These are phyloP conservation scores for Carassius carassius DNA, from an alignment of 2,113 vertebrate genomes.

Conservation along the genomic window DNA sequence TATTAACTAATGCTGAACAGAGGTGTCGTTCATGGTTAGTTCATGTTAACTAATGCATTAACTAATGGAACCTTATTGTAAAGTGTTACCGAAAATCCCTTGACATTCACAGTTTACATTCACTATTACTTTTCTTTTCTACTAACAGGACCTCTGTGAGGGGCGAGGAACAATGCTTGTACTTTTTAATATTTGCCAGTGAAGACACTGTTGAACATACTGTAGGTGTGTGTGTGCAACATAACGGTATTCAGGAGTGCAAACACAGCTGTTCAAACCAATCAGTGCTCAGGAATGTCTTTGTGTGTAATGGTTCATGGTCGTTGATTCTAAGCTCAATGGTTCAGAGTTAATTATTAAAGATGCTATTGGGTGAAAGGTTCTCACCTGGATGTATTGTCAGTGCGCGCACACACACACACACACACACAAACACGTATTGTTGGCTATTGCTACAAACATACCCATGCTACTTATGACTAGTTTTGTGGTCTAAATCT, in stretches of 20 bases:
- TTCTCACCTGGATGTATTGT: not conserved
- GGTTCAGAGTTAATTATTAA: slow-evolving; percentile 64
- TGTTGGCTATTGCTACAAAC: too few species aligned
- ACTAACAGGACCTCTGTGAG: not conserved
- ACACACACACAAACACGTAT: too few species aligned
- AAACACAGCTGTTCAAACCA: slow-evolving; percentile 48
- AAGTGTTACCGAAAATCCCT: too few species aligned
- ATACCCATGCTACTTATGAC: too few species aligned
- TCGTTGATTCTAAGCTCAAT: slow-evolving; percentile 16
- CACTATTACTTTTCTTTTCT: not conserved
- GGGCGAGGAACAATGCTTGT: not conserved
- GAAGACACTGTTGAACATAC: not conserved
- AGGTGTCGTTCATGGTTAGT: too few species aligned
- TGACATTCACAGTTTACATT: not conserved
- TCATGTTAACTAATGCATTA: too few species aligned
- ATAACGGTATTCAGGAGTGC: not conserved
- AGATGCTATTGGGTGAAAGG: slow-evolving; percentile 45
- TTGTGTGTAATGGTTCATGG: slow-evolving; percentile 3
- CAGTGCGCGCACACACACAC: not conserved
- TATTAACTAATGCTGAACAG: too few species aligned
- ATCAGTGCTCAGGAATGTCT: slow-evolving; percentile 16
- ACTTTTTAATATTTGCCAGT: not conserved
- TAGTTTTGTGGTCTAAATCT: too few species aligned
- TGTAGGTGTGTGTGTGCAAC: slow-evolving; percentile 15
- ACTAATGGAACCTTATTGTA: too few species aligned